Base-by-base conservation (phyloP, 2,797 vertebrate species). In the Gallirallus australis region DNA sequence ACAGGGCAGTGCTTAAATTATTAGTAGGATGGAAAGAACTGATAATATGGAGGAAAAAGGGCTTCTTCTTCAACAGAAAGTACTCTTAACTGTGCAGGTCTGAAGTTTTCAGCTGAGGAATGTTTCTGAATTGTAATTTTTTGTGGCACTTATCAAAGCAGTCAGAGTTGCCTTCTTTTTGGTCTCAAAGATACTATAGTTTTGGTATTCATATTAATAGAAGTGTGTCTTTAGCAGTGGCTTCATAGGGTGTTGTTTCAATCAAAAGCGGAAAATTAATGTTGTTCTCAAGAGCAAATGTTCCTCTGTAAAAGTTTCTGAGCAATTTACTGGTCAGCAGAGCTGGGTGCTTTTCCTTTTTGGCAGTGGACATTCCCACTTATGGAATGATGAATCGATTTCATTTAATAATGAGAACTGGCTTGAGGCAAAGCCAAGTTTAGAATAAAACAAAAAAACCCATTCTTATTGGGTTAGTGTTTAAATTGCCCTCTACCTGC, bases 71-170 rank as follows among this genome's bases (percentile, higher is more conserved):
- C 69, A 87, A 50, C 35, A 80, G 88, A 72, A 73, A 4, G 20
- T 69, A n/a, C 54, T 69, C 56, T 80, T 17, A 25, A 28, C 47
- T 76, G 25, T 48, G 31, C 72, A 56, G 72, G 63, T 69, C 65
- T 91, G 59, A 82, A 86, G 33, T 52, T 78, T 97, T 84, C 65
- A 83, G 50, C 76, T 66, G 71, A 95, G 65, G 28, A 96, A 64
- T 5, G 6, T 77, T 86, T 85, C 56, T 89, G 89, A 96, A 95
- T 96, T 93, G 86, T 88, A 85, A 81, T 94, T 93, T 95, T 91
- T 86, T 83, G 27, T 68, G 37, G 10, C 56, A 23, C 52, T 87
- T 95, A 79, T 86, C 66, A 84, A 79, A 72, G 42, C 65, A 71
- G 66, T 87, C 69, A 70, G 73, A 93, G 35, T 85, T 90, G 45